These are phyloP conservation scores for Todus mexicanus DNA, from an alignment of 2,797 vertebrate species.

Conservation along the genomic window DNA sequence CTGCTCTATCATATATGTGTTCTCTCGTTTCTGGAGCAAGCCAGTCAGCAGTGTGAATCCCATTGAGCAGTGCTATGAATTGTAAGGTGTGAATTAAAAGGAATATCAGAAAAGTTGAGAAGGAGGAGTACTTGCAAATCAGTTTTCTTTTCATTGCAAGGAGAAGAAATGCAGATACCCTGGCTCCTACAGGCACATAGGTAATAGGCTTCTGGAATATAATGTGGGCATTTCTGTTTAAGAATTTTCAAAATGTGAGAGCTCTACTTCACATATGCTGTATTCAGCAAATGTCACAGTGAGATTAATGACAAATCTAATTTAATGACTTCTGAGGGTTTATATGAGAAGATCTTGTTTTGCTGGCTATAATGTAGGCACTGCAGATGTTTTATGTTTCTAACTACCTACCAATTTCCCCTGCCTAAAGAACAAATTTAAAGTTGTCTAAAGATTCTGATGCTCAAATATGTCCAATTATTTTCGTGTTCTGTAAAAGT, in stretches of 20 bases:
- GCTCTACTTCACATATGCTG: neutral
- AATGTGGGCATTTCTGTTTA: neutral
- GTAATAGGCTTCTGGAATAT: neutral
- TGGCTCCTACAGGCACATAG: neutral
- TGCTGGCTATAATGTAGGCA: neutral
- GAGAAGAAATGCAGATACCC: neutral
- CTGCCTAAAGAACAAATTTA: neutral
- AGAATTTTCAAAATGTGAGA: neutral
- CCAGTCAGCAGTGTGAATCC: neutral
- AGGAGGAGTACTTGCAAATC: neutral
- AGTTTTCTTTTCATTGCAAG: neutral
- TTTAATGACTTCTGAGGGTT: neutral
- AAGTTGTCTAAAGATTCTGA: neutral
- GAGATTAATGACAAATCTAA: neutral
- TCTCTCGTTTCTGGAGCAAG: neutral
- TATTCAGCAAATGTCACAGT: neutral
- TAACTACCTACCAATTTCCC: neutral
- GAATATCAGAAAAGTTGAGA: neutral
- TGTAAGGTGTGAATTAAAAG: neutral
- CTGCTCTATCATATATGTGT: neutral
- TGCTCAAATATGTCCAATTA: neutral
- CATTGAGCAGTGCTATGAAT: neutral
- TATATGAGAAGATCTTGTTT: neutral
- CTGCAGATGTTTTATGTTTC: neutral
- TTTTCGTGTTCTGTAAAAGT: neutral